Base-by-base conservation (phyloP, 1,140 invertebrate species). In the Pseudomyrmex gracilis region DNA sequence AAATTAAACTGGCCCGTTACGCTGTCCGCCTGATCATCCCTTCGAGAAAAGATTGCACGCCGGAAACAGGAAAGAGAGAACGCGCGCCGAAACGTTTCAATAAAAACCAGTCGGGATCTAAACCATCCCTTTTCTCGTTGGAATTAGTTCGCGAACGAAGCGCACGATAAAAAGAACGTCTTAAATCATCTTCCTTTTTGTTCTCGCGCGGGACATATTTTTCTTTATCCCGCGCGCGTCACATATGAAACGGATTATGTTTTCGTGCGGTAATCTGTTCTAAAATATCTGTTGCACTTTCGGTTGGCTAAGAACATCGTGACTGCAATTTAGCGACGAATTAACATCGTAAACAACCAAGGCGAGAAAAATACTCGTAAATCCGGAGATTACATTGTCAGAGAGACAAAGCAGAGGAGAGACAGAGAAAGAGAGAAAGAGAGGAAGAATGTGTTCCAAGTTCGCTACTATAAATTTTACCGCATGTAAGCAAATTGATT, bases 1-100 rank as follows among this genome's bases (percentile, higher is more conserved):
- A 91, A 90, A 91, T 91, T 90, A 89, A 86, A 89, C 70, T 70
- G 84, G 82, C 88, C 88, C 63, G 82, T 86, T 86, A 77, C 71
- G 84, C 78, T 86, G 78, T 87, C 74, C 78, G 87, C 63, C 70
- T 66, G 80, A 86, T 76, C 84, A 70, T 82, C 78, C 84, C 73
- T 77, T 70, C 80, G 84, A 84, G 82, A 82, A 85, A 88, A 86
- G 87, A 89, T 89, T 78, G 68, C 84, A 53, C 47, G 24, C 83
- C 61, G 73, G 58, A 89, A 88, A 88, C 78, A 85, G 58, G 77
- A 88, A 53, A 70, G 47, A 24, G 3, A 53, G 47, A 68, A n/a
- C 49, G 22, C 49, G 20, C 57, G 85, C 55, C 45, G 47, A 87
- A 84, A 87, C 63, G 85, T 80, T 87, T 87, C 85, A 80, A 87